Evolutionary conservation across 2,797 vertebrate genomes (phyloP), one percentile per base, ranked within the genome.

Genomic region (Onychomys torridus): DNA sequence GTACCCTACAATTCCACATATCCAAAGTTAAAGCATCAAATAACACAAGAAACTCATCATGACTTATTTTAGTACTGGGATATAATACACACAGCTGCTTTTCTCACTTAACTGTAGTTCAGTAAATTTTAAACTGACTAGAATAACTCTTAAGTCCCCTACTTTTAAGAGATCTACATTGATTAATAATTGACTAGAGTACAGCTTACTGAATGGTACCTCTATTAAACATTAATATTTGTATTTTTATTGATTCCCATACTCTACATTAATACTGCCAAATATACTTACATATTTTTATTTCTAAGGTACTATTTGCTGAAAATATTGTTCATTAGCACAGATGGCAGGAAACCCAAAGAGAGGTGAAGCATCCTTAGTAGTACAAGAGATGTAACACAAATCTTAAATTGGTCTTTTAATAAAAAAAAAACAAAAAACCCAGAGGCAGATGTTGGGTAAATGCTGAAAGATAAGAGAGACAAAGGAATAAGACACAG

Each of bases 121-220:
- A 69, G 61, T 9, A 92, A 63, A 91, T 43, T 96, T 82, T 29
- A 86, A 59, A 34, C 23, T 83, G 49, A 59, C 7, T 90, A 59
- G 6, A 27, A 17, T 85, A 78, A 21, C 21, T 43, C 49, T 79
- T n/a, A 73, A 32, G 1, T 0, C 65, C 14, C 40, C 43, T 69
- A 65, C 29, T 79, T 93, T 92, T 71, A 86, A 59, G 14, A 13
- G 27, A 27, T 65, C 43, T 29, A 43, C 59, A 63, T 37, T 46
- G 75, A 91, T 37, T 3, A 21, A 34, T 59, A 0, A 12, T 43
- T 83, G 19, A 6, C 4, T 61, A 25, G n/a, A 59, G 4, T 23
- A 82, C 2, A 89, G 19, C 73, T 71, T 82, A 49, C 27, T 23
- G 71, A 82, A 23, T 59, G 2, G 6, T 86, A 82, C 9, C 4